Evolutionary conservation across 2,888 invertebrate genomes (phyloP), one percentile per base, ranked within the genome.

Genomic region (Tillus elongatus): DNA sequence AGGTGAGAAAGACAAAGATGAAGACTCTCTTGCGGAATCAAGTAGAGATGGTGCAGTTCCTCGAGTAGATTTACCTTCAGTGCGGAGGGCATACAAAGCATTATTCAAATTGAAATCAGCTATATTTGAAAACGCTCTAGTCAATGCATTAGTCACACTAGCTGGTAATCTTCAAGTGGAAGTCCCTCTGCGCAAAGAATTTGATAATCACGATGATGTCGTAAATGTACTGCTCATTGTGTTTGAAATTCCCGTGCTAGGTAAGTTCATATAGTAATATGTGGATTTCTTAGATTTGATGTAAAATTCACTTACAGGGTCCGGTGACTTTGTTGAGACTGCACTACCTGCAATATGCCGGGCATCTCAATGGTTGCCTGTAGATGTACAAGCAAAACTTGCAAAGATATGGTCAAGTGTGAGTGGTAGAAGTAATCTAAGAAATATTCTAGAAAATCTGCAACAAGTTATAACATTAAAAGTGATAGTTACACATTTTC

Each of bases 391-490:
- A 70, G 88, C 84, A 2, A 77, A 79, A 54, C 62, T 93, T 35
- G 89, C 87, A 0, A 72, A 79, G 1, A 75, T 83, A 9, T 91
- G 90, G 90, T 79, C 87, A 0, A 71, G 72, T 27, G 74, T 74
- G 46, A 71, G 72, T 16, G 73, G 73, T 36, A 51, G 60, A 24
- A 50, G 60, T 9, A 66, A 70, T 39, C 66, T 88, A 30, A 74
- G 76, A 13, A 74, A 73, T 47, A 73, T 87, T 33, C 60, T 88
- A 40, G 80, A 86, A 56, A 79, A 82, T 13, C 68, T 92, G 11
- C 93, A 93, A 55, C 91, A 92, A 59, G 71, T 92, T 30, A 85
- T 93, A 45, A 90, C 91, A 0, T 69, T 91, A 12, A 76, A 83
- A 58, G 84, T 91, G 6, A 82, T 91, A 42, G 79, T 83, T 27